phyloP scores from a whole-genome alignment of 2,797 vertebrate species.

The Amphiprion clarkii region DNA sequence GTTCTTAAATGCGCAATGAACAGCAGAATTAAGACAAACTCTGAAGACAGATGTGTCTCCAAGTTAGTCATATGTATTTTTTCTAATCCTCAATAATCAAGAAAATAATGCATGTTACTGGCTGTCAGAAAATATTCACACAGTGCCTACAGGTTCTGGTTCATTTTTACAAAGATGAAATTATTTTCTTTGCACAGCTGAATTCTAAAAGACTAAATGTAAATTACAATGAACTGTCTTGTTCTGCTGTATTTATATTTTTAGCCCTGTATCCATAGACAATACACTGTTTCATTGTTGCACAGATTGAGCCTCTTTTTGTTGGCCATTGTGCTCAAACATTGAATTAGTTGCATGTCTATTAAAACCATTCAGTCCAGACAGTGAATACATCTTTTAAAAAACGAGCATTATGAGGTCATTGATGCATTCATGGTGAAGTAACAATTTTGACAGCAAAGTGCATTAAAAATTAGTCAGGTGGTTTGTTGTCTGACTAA shows the following conservation, averaged over 20 bases:
- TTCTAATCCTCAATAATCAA: conserved; percentile 18
- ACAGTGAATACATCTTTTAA: not conserved
- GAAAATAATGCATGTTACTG: not conserved
- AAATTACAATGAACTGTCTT: conserved; percentile 1
- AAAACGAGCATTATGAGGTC: not conserved
- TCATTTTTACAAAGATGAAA: conserved; percentile 5
- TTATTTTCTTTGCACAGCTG: not conserved
- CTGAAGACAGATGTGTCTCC: not conserved
- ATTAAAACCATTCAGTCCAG: not conserved
- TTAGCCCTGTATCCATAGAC: not conserved
- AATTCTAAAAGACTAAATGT: conserved; percentile 2
- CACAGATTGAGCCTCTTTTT: conserved; percentile 28
- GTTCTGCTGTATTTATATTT: conserved; percentile 18
- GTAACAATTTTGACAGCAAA: not conserved
- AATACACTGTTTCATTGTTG: conserved; percentile 14
- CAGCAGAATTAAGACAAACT: conserved; percentile 1
- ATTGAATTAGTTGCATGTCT: not conserved
- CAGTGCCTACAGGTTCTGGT: not conserved
- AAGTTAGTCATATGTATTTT: not conserved
- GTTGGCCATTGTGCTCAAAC: conserved; percentile 12
- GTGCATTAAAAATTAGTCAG: not conserved
- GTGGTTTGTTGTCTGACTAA: conserved; percentile 12
- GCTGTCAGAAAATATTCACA: not conserved
- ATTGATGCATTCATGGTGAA: conserved; percentile 4
- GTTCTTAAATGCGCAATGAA: conserved; percentile 10